Conservation (phyloP, 2,888 invertebrate species). For the Alcis repandata region DNA sequence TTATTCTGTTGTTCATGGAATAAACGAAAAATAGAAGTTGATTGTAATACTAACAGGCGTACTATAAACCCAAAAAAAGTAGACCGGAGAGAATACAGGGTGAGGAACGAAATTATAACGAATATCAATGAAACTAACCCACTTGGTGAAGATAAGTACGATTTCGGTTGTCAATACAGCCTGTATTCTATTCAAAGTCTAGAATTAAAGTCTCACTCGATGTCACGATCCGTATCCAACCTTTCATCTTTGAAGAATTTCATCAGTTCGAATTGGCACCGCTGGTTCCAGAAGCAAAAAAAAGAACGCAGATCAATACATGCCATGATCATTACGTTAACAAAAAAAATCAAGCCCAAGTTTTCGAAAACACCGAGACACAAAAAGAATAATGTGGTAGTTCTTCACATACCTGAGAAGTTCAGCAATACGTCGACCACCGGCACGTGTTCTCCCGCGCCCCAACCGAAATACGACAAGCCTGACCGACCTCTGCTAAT, state of each 20-base stretch:
- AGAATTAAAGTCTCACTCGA: constrained; percentile 62
- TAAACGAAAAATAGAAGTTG: constrained; percentile 27
- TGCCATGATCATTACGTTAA: constrained; percentile 54
- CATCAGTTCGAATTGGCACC: constrained; percentile 49
- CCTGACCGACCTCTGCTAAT: constrained; percentile 57
- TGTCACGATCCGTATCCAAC: constrained; percentile 58
- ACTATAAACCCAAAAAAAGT: not conserved
- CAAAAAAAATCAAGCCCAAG: constrained; percentile 57
- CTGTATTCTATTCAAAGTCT: constrained; percentile 61
- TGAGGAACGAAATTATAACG: not conserved
- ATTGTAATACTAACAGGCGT: not conserved
- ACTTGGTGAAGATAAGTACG: constrained; percentile 43
- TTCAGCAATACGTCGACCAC: constrained; percentile 50
- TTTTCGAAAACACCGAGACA: constrained; percentile 45
- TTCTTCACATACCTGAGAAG: constrained; percentile 54
- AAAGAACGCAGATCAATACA: constrained; percentile 50
- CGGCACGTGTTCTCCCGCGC: constrained; percentile 40
- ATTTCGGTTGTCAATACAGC: constrained; percentile 64
- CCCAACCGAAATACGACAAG: constrained; percentile 31
- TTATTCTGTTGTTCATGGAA: constrained; percentile 55
- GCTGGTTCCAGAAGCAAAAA: constrained; percentile 39
- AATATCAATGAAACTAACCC: constrained; percentile 42
- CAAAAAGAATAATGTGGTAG: constrained; percentile 57
- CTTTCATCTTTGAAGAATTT: constrained; percentile 53
- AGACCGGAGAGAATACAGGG: not conserved